Evolutionary conservation across 2,113 vertebrate species (phyloP).

Genomic region (human (Homo sapiens)): GRCh38 chr20:59505501-59506000

Average conservation of each 20-base stretch:
- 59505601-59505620: background rate
- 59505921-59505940: too few species aligned
- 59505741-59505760: background rate
- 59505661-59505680: background rate
- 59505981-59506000: too few species aligned
- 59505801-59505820: background rate
- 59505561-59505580: background rate
- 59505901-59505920: too few species aligned
- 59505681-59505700: background rate
- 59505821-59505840: too few species aligned
- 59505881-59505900: too few species aligned
- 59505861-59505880: too few species aligned
- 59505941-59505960: too few species aligned
- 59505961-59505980: too few species aligned
- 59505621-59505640: background rate
- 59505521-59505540: background rate
- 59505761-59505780: background rate
- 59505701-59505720: background rate
- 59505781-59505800: background rate
- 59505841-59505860: too few species aligned
- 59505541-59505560: background rate
- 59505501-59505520: background rate
- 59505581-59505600: background rate
- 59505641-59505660: too few species aligned
- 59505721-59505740: background rate